phyloP scores from a whole-genome alignment of 2,797 vertebrate species.

The Paedocypris micromegethes region DNA sequence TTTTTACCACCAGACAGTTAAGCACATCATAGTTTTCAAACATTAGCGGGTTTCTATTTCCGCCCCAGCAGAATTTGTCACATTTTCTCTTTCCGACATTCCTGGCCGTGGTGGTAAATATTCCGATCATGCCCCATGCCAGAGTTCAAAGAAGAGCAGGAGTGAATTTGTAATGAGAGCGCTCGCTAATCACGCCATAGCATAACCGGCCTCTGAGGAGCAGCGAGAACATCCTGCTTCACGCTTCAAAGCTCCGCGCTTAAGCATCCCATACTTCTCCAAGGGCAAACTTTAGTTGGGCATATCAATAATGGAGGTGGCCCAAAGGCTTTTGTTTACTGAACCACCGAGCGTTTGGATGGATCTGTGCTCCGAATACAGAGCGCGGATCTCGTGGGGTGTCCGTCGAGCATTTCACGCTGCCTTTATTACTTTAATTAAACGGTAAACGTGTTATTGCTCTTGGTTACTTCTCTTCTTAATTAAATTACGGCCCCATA shows the following conservation, averaged over 20 bases:
- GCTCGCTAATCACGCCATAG: slow-evolving; percentile 65
- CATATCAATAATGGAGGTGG: slow-evolving; percentile 38
- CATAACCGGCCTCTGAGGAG: slow-evolving; percentile 56
- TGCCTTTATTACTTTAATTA: background rate
- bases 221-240: slow-evolving; percentile 59
- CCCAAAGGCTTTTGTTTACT: slow-evolving; percentile 39
- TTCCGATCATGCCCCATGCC: slow-evolving; percentile 59
- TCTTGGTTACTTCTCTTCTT: background rate
- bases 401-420: background rate
- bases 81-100: slow-evolving; percentile 37
- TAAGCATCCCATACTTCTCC: slow-evolving; percentile 53
- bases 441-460: background rate
- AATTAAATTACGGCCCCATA: no score
- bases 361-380: background rate
- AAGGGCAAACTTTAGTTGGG: slow-evolving; percentile 46
- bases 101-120: slow-evolving; percentile 33
- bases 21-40: slow-evolving; percentile 4
- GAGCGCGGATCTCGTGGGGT: background rate
- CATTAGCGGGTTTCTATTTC: slow-evolving; percentile 1
- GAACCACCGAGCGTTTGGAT: slow-evolving; percentile 15
- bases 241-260: slow-evolving; percentile 66
- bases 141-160: slow-evolving; percentile 66
- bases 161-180: slow-evolving; percentile 63
- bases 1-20: slow-evolving; percentile 10
- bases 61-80: slow-evolving; percentile 36